A percentile compares a stretch with the other conserved stretches of the same genome.
Evolutionary conservation across 2,888 invertebrate genomes (phyloP).

Genomic region (Eilema caniola): DNA sequence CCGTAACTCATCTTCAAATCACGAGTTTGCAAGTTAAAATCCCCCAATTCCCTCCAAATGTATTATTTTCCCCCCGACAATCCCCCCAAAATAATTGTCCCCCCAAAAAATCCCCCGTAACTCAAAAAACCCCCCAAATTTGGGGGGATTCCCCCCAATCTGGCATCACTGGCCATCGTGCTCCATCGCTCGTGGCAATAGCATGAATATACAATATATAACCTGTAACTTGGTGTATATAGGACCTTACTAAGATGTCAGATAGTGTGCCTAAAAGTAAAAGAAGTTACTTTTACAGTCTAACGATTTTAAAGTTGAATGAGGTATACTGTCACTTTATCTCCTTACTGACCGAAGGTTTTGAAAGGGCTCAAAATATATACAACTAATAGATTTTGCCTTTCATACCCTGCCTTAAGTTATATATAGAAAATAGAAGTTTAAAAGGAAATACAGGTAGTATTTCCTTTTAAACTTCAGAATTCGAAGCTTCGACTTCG

Average conservation of each 20-base stretch:
- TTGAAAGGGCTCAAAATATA: neutral
- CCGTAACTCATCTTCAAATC: no score
- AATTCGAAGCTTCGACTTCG: slow-evolving; percentile 19
- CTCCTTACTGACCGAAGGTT: neutral
- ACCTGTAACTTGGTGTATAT: neutral
- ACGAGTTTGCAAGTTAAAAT: no score
- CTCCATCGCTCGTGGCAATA: neutral
- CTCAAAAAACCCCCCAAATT: no score
- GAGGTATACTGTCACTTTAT: neutral
- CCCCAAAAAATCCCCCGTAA: no score
- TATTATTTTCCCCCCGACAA: no score
- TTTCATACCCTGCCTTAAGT: slow-evolving; percentile 1
- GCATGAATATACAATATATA: neutral
- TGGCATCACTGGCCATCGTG: no score
- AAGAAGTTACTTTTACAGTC: neutral
- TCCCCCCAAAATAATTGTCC: no score
- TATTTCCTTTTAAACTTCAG: slow-evolving; percentile 12
- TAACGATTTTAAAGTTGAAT: neutral
- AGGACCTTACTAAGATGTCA: neutral
- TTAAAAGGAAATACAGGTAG: no score
- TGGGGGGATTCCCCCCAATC: no score
- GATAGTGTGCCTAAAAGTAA: neutral
- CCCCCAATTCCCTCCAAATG: no score
- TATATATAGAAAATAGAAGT: no score
- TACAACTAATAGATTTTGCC: slow-evolving; percentile 19